Evolutionary conservation across 2,888 invertebrate genomes (phyloP), one percentile per base, ranked within the genome.

Genomic region (Hypomecis punctinalis): DNA sequence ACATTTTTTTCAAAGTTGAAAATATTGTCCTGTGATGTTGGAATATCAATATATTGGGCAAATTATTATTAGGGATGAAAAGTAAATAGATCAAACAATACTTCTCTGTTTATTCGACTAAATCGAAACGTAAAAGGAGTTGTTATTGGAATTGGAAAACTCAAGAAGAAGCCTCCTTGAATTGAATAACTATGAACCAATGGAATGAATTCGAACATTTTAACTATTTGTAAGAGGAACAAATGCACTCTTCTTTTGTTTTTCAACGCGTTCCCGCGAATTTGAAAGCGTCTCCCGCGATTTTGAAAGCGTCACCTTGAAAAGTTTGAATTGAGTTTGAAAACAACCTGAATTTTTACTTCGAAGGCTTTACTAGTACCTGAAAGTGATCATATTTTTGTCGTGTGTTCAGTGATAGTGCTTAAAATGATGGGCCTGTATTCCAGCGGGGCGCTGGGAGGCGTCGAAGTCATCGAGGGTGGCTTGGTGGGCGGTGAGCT

Each of bases 381-480:
- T 23, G 23, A 23, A 23, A 23, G 23, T 23, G 23, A 23, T 23
- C 3, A 2, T 2, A 2, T 49, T 57, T 61, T 52, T 53, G 64
- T 69, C 55, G 43, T 60, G 63, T 68, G 70, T 72, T 60, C 61
- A 68, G 70, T 68, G 71, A 23, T 78, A 65, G 72, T 84, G 81
- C 90, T 83, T 78, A 89, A 90, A 77, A 88, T 89, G 89, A 87
- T 92, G 91, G 91, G 92, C 63, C 81, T 93, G 73, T 93, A 91
- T 92, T 92, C 92, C 85, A 92, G 94, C 81, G 94, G 94, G 76
- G 94, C 94, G 79, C 93, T 94, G 84, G 84, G 89, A 86, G 90
- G 92, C 67, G 88, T 92, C 76, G 92, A 91, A 70, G 90, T 93
- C 75, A 80, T 93, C 73, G 93, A 87, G 79, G 82, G 91, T 67